A percentile compares a stretch with the other conserved stretches of the same genome.
phyloP scores from a whole-genome alignment of 2,797 vertebrate species.

The Ctenopoma kingsleyae region DNA sequence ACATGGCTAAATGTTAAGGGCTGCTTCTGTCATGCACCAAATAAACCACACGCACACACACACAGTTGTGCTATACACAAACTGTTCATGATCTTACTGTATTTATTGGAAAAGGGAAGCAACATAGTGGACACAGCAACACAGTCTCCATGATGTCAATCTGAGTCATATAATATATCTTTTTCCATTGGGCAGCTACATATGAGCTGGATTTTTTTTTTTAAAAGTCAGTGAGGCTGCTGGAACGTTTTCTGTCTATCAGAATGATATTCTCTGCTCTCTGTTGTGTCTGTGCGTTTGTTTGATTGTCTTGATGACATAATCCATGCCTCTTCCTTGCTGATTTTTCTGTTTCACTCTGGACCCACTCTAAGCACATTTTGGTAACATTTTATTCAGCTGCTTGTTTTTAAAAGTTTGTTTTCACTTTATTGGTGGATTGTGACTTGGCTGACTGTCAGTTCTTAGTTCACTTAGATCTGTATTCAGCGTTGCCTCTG shows the following conservation, averaged over 20 bases:
- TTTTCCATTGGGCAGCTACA: slow-evolving; percentile 9
- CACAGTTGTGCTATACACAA: slow-evolving; percentile 5
- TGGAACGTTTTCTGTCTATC: slow-evolving; percentile 5
- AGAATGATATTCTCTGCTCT: slow-evolving; percentile 8
- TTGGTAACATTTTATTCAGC: too few relatives aligned
- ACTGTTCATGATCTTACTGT: background rate
- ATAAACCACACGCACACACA: slow-evolving; percentile 37
- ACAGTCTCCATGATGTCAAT: slow-evolving; percentile 14
- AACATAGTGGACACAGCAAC: slow-evolving; percentile 24
- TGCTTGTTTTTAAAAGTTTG: background rate
- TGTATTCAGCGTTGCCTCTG: slow-evolving; percentile 10
- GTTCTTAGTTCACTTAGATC: slow-evolving; percentile 8
- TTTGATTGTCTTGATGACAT: background rate
- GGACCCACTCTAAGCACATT: too few relatives aligned
- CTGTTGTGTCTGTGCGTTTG: slow-evolving; percentile 26
- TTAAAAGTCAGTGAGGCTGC: slow-evolving; percentile 1
- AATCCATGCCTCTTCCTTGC: too few relatives aligned
- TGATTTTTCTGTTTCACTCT: too few relatives aligned
- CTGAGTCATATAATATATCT: slow-evolving; percentile 16
- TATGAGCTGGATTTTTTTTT: background rate
- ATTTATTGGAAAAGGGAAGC: slow-evolving; percentile 16
- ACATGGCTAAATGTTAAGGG: slow-evolving; percentile 48
- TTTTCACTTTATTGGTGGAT: background rate
- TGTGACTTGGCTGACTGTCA: background rate
- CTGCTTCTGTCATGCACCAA: slow-evolving; percentile 41